These are phyloP conservation scores for Lasioglossum baleicum DNA, from an alignment of 1,140 invertebrate species.

Conservation along the genomic window DNA sequence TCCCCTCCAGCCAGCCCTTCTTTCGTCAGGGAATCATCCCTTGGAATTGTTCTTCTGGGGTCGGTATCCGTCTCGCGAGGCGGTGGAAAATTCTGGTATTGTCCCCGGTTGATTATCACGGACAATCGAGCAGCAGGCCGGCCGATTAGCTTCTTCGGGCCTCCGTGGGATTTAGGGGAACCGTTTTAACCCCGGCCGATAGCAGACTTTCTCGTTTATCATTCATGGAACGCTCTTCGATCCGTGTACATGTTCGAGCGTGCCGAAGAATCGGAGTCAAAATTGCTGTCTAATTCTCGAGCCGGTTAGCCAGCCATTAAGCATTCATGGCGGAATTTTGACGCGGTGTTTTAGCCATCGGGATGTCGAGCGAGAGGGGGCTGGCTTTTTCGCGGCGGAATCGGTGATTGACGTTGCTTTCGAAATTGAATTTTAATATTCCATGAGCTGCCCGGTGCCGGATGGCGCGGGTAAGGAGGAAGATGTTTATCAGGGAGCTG, in stretches of 20 bases:
- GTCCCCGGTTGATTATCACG: slow-evolving; percentile 22
- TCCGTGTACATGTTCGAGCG: slow-evolving; percentile 41
- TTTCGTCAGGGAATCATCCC: background rate
- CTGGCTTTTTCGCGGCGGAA: background rate
- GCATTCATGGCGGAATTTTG: slow-evolving; percentile 17
- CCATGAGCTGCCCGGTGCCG: background rate
- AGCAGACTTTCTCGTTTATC: slow-evolving; percentile 34
- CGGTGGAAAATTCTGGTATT: slow-evolving; percentile 5
- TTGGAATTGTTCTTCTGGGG: background rate
- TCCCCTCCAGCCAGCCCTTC: no score
- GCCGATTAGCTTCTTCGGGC: slow-evolving; percentile 26
- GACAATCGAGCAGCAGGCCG: slow-evolving; percentile 22
- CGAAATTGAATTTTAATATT: slow-evolving; percentile 40
- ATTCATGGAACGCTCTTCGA: slow-evolving; percentile 32
- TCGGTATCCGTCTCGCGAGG: background rate
- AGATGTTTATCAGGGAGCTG: background rate
- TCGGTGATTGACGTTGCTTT: background rate
- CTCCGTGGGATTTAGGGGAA: slow-evolving; percentile 15
- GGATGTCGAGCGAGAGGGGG: background rate
- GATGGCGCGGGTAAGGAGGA: background rate
- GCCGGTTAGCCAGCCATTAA: slow-evolving; percentile 29
- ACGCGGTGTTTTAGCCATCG: background rate
- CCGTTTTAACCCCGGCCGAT: background rate
- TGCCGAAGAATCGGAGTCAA: slow-evolving; percentile 20
- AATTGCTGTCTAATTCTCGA: slow-evolving; percentile 37